Evolutionary conservation across 2,113 vertebrate species (phyloP).

Genomic region (Trochalopteron elliotii): DNA sequence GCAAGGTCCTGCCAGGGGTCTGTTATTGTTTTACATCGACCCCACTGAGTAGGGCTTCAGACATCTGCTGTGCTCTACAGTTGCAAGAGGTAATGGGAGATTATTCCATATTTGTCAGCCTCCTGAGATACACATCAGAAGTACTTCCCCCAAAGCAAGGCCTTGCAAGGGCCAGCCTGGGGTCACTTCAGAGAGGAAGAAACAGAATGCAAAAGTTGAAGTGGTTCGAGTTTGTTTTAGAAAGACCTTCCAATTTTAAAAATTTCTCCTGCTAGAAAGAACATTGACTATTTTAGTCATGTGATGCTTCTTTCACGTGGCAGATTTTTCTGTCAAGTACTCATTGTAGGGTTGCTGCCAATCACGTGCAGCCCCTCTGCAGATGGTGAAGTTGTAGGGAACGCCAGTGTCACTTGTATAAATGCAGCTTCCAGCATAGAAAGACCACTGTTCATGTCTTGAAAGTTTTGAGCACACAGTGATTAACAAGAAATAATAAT

Average conservation of each 20-base stretch:
- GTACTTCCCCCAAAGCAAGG: background rate
- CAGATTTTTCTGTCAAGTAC: background rate
- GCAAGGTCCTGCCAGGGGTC: background rate
- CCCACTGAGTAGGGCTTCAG: background rate
- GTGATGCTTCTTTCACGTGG: background rate
- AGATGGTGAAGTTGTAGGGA: background rate
- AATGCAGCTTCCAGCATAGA: background rate
- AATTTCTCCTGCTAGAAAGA: background rate
- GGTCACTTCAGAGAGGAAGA: background rate
- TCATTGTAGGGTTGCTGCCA: background rate
- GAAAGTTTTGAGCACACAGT: background rate
- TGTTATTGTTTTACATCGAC: background rate
- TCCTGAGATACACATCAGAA: background rate
- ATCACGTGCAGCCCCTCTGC: background rate
- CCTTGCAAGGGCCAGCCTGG: background rate
- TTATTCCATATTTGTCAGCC: background rate
- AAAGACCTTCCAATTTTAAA: background rate
- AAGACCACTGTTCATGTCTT: background rate
- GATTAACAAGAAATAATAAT: background rate
- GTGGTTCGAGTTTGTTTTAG: background rate
- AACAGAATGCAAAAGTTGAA: background rate
- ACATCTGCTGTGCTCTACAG: background rate
- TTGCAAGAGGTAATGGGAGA: background rate
- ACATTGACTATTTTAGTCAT: background rate
- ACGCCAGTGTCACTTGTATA: background rate